Conservation (phyloP, 2,888 invertebrate species). For the Rhogogaster chlorosoma region DNA sequence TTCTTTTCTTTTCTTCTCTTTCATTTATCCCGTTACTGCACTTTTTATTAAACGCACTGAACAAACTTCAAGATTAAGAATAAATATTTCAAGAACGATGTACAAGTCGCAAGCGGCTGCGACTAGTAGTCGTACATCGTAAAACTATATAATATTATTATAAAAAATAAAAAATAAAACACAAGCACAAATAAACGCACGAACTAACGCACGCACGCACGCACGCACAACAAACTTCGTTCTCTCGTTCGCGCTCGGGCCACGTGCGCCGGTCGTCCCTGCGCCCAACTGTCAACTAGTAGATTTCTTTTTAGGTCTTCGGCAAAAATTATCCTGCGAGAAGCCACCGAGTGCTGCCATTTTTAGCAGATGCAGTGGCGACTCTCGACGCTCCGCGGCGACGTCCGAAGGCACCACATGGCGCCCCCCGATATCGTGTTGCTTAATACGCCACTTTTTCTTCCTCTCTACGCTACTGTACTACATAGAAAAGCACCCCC, state of each 20-base stretch:
- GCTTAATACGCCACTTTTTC: conserved; percentile 22
- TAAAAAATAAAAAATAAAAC: neutral
- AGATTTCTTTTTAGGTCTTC: conserved; percentile 80
- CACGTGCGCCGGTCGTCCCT: conserved; percentile 60
- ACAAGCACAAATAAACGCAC: conserved; percentile 12
- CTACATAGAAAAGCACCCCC: conserved; percentile 14
- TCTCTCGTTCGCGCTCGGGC: conserved; percentile 45
- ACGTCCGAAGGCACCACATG: conserved; percentile 71
- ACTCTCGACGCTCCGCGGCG: conserved; percentile 54
- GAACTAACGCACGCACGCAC: neutral
- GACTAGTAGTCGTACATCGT: neutral
- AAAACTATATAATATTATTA: neutral
- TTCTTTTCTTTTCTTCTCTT: neutral
- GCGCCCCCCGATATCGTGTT: conserved; percentile 65
- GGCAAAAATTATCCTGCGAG: conserved; percentile 79
- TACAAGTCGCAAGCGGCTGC: neutral
- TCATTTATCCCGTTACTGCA: neutral
- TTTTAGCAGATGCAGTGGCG: conserved; percentile 73
- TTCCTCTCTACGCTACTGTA: conserved; percentile 12
- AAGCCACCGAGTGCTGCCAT: conserved; percentile 79
- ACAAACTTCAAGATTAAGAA: neutral
- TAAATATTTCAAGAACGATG: neutral
- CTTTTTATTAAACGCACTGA: neutral
- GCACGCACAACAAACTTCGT: conserved; percentile 4
- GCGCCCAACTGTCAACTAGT: conserved; percentile 79